Conservation (phyloP, 2,888 invertebrate species). For the Noctua janthina region DNA sequence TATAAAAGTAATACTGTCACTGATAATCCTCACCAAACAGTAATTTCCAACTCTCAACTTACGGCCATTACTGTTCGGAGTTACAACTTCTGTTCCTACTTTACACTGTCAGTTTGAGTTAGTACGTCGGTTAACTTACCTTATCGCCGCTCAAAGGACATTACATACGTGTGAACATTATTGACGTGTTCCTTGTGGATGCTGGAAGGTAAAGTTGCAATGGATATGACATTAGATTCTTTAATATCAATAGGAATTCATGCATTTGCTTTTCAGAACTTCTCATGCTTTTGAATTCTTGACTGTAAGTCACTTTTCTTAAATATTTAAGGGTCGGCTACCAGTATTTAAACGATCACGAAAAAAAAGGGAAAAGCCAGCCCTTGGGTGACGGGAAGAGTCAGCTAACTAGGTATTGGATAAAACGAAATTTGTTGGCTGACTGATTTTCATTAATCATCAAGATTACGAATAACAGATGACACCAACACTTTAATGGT, state of each 20-base stretch:
- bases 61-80: neutral
- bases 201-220: neutral
- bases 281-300: neutral
- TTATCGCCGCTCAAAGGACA: conserved; percentile 14
- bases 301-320: neutral
- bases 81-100: neutral
- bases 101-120: conserved; percentile 15
- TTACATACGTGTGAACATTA: conserved; percentile 22
- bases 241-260: no score
- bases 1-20: neutral
- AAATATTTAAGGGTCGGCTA: neutral
- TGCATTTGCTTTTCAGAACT: no score
- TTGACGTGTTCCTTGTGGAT: neutral
- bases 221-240: neutral
- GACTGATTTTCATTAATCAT: neutral
- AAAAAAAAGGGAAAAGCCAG: no score
- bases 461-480: neutral
- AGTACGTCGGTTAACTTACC: neutral
- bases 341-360: neutral
- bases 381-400: no score
- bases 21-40: neutral
- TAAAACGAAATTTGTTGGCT: neutral
- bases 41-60: neutral
- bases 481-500: neutral
- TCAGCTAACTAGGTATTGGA: neutral